Evolutionary conservation across 2,797 vertebrate species (phyloP).

Genomic region (Pagetopsis macropterus): DNA sequence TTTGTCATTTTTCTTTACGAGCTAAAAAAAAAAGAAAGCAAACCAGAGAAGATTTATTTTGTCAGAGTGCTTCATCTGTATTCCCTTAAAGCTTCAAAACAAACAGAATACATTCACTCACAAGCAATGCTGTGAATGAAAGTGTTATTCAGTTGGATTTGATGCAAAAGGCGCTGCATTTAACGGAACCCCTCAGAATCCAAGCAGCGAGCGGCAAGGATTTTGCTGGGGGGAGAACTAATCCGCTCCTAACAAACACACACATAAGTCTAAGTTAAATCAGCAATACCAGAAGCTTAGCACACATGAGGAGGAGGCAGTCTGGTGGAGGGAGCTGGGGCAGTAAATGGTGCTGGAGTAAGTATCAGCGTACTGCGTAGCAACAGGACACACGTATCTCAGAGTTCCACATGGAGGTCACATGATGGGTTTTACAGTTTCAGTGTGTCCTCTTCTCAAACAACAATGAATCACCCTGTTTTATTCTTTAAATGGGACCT

Average conservation of each 20-base stretch:
- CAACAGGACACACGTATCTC: not conserved
- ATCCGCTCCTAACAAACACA: not conserved
- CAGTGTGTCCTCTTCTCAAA: not conserved
- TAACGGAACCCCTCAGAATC: not conserved
- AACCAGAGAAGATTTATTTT: not conserved
- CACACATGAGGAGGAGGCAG: not conserved
- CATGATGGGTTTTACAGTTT: not conserved
- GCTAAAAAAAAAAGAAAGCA: not conserved
- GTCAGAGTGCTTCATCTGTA: not conserved
- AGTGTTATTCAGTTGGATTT: not conserved
- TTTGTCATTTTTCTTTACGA: not conserved
- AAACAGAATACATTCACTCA: not conserved
- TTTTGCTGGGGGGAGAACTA: conserved; percentile 4
- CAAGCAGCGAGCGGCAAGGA: not conserved
- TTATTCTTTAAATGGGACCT: conserved; percentile 20
- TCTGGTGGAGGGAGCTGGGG: not conserved
- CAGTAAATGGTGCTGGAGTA: not conserved
- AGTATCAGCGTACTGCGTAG: not conserved
- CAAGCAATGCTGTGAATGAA: not conserved
- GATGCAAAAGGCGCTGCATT: not conserved
- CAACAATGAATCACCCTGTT: conserved; percentile 25
- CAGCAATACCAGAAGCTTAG: conserved; percentile 4
- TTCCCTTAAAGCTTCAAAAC: not conserved
- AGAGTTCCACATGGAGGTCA: not conserved
- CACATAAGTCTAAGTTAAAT: conserved; percentile 3